These are phyloP conservation scores for Nysson spinosus DNA, from an alignment of 2,888 invertebrate genomes.

Conservation along the genomic window DNA sequence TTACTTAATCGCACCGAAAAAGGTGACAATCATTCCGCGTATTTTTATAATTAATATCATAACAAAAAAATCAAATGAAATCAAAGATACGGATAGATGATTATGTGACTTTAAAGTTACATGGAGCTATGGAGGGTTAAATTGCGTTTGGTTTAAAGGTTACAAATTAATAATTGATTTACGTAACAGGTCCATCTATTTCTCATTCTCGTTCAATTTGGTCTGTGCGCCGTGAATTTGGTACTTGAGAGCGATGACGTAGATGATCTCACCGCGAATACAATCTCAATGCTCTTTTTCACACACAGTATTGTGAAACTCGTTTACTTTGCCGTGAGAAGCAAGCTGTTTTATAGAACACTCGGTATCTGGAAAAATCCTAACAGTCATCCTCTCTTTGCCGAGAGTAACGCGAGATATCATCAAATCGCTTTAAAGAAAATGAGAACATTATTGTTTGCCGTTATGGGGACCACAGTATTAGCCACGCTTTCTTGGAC, in stretches of 20 bases:
- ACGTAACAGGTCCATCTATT: constrained; percentile 81
- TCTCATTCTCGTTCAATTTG: constrained; percentile 82
- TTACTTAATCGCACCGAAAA: no score
- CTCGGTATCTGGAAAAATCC: constrained; percentile 91
- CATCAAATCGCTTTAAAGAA: constrained; percentile 86
- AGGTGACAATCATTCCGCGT: no score
- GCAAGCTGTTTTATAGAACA: constrained; percentile 87
- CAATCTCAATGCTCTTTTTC: constrained; percentile 90
- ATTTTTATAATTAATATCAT: no score
- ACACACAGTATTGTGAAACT: constrained; percentile 87
- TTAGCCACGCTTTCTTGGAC: constrained; percentile 85
- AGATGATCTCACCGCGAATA: constrained; percentile 85
- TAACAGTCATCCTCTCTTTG: constrained; percentile 90
- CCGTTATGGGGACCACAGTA: constrained; percentile 82
- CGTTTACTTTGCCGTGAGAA: constrained; percentile 85
- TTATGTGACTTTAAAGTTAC: no score
- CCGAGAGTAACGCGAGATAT: constrained; percentile 89
- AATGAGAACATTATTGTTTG: constrained; percentile 85
- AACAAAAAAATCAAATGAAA: no score
- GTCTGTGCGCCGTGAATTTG: constrained; percentile 83
- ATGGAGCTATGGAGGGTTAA: no score
- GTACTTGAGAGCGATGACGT: constrained; percentile 86
- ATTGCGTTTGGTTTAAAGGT: no score
- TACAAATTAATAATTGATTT: no score
- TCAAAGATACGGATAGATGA: no score